Conservation (phyloP, 2,113 vertebrate species). For the Gnathonemus echidnorhynchus region DNA sequence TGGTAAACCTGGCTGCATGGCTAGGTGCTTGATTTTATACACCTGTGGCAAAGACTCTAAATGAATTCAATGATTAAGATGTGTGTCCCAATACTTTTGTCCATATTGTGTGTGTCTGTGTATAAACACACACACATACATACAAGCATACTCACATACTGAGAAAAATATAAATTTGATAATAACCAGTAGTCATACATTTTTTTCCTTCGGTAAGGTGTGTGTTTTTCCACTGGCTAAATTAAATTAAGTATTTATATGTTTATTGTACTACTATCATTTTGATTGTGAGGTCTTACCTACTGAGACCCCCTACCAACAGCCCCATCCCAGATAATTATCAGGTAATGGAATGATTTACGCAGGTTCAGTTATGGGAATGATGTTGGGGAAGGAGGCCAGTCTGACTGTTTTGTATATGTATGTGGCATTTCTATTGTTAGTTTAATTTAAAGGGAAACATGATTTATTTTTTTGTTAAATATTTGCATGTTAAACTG, state of each 20-base stretch:
- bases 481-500: neutral
- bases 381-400: neutral
- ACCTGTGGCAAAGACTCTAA: neutral
- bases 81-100: neutral
- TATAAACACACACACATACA: neutral
- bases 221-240: neutral
- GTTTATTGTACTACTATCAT: neutral
- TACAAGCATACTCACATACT: neutral
- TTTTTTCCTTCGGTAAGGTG: neutral
- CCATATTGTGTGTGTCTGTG: neutral
- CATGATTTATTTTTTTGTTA: neutral
- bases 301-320: neutral
- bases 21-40: neutral
- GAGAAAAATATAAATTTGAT: neutral
- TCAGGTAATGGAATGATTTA: neutral
- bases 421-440: neutral
- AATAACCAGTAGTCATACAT: neutral
- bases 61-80: neutral
- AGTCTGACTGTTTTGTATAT: neutral
- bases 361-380: neutral
- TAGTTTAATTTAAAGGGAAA: neutral
- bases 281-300: neutral
- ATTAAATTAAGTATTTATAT: neutral
- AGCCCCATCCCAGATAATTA: neutral
- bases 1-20: neutral